Evolutionary conservation across 2,113 vertebrate species (phyloP), one percentile per base, ranked within the genome.

Genomic region (Microcebus griseorufus): DNA sequence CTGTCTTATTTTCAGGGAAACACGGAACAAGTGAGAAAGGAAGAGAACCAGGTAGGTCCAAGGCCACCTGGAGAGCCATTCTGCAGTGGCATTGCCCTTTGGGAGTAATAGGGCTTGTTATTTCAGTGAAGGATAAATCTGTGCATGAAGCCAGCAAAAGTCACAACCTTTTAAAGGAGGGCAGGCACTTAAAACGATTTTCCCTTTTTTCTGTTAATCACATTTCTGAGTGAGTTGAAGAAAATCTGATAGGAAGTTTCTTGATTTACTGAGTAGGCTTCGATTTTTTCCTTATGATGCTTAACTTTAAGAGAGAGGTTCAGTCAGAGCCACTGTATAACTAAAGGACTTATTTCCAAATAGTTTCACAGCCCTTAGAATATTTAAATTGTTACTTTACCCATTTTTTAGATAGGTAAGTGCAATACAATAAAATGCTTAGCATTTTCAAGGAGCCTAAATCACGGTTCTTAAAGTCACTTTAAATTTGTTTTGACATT

Each of bases 331-430:
- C 84, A 22, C 85, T 39, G 39, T 87, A 10, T 22, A 76, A 90
- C 73, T 92, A 96, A 81, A 93, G 96, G 83, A 72, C 93, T 89
- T 81, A 39, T 92, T 97, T 97, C 48, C 93, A 96, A 95, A 53
- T 53, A 92, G 25, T 64, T 95, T 86, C 37, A 75, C 34, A 95
- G 94, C 73, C 87, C 98, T 97, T 75, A 60, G 69, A 69, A 94
- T 93, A 96, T 93, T 93, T 48, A 90, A 97, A 67, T 93, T 27
- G 32, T 97, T 95, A n/a, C 93, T 97, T 98, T 85, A 93, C 96
- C 98, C 97, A 97, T 98, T 97, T 98, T 96, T 98, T 95, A 97
- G 96, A 96, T 95, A 96, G 96, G 96, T 97, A 97, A 97, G 94
- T 98, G 95, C 87, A 95, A 88, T 96, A 80, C 76, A 96, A 88